Evolutionary conservation across 2,888 invertebrate species (phyloP).

Genomic region (Carabus problematicus): DNA sequence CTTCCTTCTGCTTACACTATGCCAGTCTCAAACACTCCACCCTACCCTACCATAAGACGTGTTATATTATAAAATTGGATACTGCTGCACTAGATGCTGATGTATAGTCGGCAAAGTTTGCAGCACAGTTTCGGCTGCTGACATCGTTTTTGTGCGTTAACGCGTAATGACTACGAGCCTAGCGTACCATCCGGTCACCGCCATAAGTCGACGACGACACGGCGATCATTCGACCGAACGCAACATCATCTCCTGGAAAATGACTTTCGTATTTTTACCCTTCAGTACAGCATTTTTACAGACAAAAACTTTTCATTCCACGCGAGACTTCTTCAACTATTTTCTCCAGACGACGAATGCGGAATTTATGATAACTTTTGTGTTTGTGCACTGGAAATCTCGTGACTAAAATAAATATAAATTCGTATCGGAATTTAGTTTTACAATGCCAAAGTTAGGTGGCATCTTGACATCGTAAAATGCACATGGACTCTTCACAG

Average conservation of each 20-base stretch:
- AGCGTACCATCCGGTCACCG: too few species aligned
- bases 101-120: conserved; percentile 30
- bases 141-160: conserved; percentile 24
- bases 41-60: conserved; percentile 18
- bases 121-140: conserved; percentile 9
- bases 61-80: conserved; percentile 38
- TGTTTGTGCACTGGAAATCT: conserved; percentile 27
- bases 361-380: conserved; percentile 35
- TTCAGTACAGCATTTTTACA: conserved; percentile 30
- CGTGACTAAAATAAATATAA: conserved; percentile 39
- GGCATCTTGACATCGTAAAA: conserved; percentile 23
- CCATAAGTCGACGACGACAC: conserved; percentile 11
- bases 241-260: conserved; percentile 8
- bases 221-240: conserved; percentile 7
- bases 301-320: conserved; percentile 35
- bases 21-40: conserved; percentile 12
- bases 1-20: conserved; percentile 17
- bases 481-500: conserved; percentile 20
- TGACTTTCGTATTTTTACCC: conserved; percentile 24
- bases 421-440: conserved; percentile 23
- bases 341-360: conserved; percentile 27
- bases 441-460: conserved; percentile 18
- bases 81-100: conserved; percentile 27
- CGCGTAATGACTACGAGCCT: conserved; percentile 10
- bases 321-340: conserved; percentile 31